Evolutionary conservation across 53 echinoderm and acorn worm species (phyloP).

Genomic region (Pentamera pediparva): DNA sequence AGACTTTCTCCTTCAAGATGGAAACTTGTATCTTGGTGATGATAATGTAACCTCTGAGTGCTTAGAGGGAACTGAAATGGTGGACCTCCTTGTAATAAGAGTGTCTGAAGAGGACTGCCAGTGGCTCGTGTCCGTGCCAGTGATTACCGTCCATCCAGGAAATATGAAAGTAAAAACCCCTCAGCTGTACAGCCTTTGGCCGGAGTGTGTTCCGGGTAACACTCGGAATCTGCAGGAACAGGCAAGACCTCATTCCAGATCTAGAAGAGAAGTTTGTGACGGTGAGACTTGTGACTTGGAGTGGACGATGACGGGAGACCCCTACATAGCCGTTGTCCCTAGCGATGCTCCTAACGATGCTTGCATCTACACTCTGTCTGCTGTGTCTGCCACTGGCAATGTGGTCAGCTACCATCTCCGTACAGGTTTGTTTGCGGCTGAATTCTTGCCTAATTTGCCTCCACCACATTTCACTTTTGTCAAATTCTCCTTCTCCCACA

Average conservation of each 20-base stretch:
- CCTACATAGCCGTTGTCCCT: constrained; percentile 79
- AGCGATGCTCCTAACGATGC: constrained; percentile 81
- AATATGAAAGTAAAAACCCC: background rate
- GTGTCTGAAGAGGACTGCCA: background rate
- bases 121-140: background rate
- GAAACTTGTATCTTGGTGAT: background rate
- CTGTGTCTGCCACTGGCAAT: constrained; percentile 48
- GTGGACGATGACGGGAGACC: constrained; percentile 72
- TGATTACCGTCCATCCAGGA: background rate
- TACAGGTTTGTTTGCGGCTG: constrained; percentile 41
- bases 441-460: background rate
- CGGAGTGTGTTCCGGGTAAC: constrained; percentile 12
- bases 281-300: constrained; percentile 55
- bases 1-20: background rate
- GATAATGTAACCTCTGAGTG: no score
- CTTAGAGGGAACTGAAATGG: background rate
- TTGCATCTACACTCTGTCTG: constrained; percentile 67
- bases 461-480: no score
- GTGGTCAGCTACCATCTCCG: constrained; percentile 54
- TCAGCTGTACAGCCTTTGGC: background rate
- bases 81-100: background rate
- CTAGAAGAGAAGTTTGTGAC: no score
- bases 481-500: no score
- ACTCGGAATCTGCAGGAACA: no score
- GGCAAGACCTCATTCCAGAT: no score